These are phyloP conservation scores for Hemibagrus wyckioides DNA, from an alignment of 2,113 vertebrate species.

Conservation along the genomic window DNA sequence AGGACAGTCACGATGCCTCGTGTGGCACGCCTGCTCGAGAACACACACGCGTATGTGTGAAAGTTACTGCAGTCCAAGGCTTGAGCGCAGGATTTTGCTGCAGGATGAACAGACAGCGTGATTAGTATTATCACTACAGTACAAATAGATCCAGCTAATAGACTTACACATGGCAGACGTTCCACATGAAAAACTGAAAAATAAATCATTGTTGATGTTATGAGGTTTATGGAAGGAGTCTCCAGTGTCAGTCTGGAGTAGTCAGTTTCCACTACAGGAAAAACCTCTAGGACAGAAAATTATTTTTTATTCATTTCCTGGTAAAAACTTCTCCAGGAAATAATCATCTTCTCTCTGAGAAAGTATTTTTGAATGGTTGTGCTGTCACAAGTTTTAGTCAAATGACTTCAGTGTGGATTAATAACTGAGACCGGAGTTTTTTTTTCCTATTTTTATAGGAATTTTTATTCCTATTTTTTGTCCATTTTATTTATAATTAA, in stretches of 20 bases:
- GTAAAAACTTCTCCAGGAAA: not conserved
- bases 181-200: too few species aligned
- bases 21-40: slow-evolving; percentile 1
- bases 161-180: not conserved
- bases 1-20: slow-evolving; percentile 28
- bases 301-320: not conserved
- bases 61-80: not conserved
- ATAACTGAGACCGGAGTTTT: too few species aligned
- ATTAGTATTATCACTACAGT: not conserved
- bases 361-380: too few species aligned
- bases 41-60: slow-evolving; percentile 4
- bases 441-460: too few species aligned
- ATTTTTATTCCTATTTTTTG: not conserved
- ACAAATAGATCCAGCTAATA: not conserved
- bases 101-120: not conserved
- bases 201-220: too few species aligned
- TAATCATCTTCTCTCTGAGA: not conserved
- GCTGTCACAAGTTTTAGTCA: too few species aligned
- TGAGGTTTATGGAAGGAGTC: not conserved
- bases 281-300: not conserved
- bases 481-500: not conserved
- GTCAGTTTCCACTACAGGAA: not conserved
- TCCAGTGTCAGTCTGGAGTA: not conserved
- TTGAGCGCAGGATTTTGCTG: not conserved
- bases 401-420: too few species aligned